phyloP scores from a whole-genome alignment of 2,797 vertebrate species.

The Silurus aristotelis region DNA sequence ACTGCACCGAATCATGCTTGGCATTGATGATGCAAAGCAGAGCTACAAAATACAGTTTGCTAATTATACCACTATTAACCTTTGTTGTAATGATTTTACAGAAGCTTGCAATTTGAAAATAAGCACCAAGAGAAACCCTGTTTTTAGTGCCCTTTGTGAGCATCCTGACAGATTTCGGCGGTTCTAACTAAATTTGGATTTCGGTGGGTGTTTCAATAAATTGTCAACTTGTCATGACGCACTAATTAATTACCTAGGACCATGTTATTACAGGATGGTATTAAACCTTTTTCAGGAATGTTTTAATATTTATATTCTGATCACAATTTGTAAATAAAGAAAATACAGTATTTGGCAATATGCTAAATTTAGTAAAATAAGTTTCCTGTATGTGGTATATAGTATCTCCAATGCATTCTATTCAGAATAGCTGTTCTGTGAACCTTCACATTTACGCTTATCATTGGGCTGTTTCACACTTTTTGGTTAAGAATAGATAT shows the following conservation, averaged over 20 bases:
- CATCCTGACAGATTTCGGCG: neutral
- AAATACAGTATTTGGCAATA: neutral
- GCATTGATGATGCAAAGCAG: neutral
- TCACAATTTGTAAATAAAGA: neutral
- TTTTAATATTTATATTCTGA: neutral
- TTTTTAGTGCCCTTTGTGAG: neutral
- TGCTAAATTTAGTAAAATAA: neutral
- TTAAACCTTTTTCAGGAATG: neutral
- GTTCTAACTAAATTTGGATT: neutral
- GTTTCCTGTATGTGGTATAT: neutral
- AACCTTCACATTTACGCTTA: neutral
- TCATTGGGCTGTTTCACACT: neutral
- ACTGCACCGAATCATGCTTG: neutral
- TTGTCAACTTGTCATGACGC: neutral
- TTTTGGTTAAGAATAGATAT: neutral
- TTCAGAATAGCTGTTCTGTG: neutral
- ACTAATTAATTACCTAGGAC: neutral
- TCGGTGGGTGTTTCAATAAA: conserved; percentile 1
- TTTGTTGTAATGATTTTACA: neutral
- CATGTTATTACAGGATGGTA: neutral
- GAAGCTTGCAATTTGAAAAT: conserved; percentile 16
- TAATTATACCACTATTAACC: conserved; percentile 13
- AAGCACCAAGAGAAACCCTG: neutral
- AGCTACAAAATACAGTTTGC: conserved; percentile 16
- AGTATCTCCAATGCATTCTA: neutral